Conservation (phyloP, 2,888 invertebrate genomes). For the Meiosimyza platycephala region DNA sequence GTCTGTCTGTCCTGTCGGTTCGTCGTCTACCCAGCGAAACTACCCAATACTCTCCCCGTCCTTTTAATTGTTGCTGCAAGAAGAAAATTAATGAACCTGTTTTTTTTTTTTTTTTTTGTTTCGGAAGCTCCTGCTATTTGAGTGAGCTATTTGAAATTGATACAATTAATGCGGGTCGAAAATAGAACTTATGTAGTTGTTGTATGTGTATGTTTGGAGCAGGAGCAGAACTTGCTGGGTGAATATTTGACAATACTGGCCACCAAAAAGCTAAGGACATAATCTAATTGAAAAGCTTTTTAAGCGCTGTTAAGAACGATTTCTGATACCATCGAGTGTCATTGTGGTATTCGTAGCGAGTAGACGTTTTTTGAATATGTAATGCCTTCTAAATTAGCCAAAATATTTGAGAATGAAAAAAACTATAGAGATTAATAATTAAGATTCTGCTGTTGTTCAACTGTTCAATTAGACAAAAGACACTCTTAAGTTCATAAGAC, state of each 20-base stretch:
- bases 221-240: neutral
- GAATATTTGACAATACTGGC: constrained; percentile 11
- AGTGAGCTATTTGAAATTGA: constrained; percentile 24
- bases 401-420: too few species aligned
- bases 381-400: neutral
- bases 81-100: constrained; percentile 25
- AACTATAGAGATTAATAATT: too few species aligned
- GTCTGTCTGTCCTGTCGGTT: neutral
- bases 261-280: neutral
- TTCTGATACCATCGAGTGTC: constrained; percentile 22
- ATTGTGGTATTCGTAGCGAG: neutral
- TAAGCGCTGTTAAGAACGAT: constrained; percentile 33
- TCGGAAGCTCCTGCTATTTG: neutral
- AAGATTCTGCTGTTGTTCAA: too few species aligned
- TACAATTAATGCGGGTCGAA: constrained; percentile 23
- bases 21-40: neutral
- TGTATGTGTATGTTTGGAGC: neutral
- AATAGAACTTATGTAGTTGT: neutral
- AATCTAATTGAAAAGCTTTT: constrained; percentile 33
- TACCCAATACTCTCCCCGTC: neutral
- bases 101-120: neutral
- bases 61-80: constrained; percentile 21
- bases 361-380: constrained; percentile 23
- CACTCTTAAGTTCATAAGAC: too few species aligned
- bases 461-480: too few species aligned